Evolutionary conservation across 2,888 invertebrate species (phyloP).

Genomic region (Xanthia icteritia): DNA sequence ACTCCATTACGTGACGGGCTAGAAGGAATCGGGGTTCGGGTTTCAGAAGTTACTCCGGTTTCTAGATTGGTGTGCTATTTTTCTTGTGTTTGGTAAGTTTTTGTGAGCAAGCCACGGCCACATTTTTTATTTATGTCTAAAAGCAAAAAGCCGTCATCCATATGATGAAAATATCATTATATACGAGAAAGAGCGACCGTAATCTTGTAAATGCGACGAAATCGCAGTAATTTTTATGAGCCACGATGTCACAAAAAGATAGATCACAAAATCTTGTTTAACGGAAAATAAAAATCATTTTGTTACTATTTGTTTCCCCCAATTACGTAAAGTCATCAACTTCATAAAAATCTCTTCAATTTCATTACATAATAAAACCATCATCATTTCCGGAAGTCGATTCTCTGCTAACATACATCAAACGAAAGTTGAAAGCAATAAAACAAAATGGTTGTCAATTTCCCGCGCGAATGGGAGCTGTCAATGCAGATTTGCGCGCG

Average conservation of each 20-base stretch:
- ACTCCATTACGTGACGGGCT: constrained; percentile 64
- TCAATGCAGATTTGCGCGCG: constrained; percentile 67
- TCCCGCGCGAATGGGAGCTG: constrained; percentile 62
- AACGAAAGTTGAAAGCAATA: constrained; percentile 58
- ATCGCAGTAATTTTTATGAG: constrained; percentile 7
- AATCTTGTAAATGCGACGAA: neutral
- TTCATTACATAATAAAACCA: constrained; percentile 57
- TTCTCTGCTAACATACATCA: constrained; percentile 51
- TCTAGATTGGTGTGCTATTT: constrained; percentile 26
- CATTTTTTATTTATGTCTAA: constrained; percentile 15
- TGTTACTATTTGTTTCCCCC: constrained; percentile 27
- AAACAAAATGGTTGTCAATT: constrained; percentile 65
- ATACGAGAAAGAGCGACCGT: neutral
- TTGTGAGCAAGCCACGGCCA: neutral
- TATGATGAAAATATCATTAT: constrained; percentile 1
- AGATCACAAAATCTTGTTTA: neutral
- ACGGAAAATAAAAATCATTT: constrained; percentile 40
- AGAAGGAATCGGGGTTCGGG: constrained; percentile 52
- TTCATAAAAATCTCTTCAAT: constrained; percentile 24
- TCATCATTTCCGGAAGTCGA: constrained; percentile 50
- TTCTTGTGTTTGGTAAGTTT: constrained; percentile 7
- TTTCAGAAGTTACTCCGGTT: constrained; percentile 48
- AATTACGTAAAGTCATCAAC: constrained; percentile 25
- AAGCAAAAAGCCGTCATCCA: constrained; percentile 1
- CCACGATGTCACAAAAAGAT: neutral